Base-by-base conservation (phyloP, 2,113 vertebrate genomes). In the Cryptomyrus ogoouensis region DNA sequence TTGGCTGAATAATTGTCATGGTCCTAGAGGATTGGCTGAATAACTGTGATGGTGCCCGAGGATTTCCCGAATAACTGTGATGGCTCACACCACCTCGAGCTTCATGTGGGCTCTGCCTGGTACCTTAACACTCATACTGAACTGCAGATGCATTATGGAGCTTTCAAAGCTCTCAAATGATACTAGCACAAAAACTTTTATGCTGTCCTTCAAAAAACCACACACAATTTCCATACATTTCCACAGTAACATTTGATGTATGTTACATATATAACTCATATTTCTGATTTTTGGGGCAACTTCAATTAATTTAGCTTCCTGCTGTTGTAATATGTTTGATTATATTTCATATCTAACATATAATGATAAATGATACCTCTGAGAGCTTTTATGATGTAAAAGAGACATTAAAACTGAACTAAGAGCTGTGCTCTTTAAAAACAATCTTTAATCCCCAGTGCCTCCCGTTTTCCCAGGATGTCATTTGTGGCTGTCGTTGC, bases 31-130 rank as follows among this genome's bases (percentile, higher is more conserved):
- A 58, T 58, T 58, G 21, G 56, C 56, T 9, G 53, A 58, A 58
- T 58, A 58, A 58, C 0, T 21, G 53, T 6, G 3, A 21, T 58
- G 53, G 53, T 58, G 0, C 53, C 53, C 24, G 21, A 24, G 56
- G 56, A 58, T 58, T 58, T 21, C 6, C 21, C 5, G 24, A 58
- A 24, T 58, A 58, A 62, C 56, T 9, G 21, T 21, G 53, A 56
- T 24, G 56, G 52, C 52, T 56, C 53, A 56, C 2, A n/a, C 6
- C 56, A 62, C 21, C 19, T 24, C 42, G 6, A 96, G 92, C 93
- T 92, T 9, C 0, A 27, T 96, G 89, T 95, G 94, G 95, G 91
- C 94, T 80, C 93, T 96, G 35, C 94, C 95, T 52, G 96, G 95
- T 31, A 93, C 96, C 7, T 84, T 95, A 62, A 90, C 88, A n/a